Evolutionary conservation across 1,140 invertebrate genomes (phyloP).

Genomic region (Solenopsis invicta): DNA sequence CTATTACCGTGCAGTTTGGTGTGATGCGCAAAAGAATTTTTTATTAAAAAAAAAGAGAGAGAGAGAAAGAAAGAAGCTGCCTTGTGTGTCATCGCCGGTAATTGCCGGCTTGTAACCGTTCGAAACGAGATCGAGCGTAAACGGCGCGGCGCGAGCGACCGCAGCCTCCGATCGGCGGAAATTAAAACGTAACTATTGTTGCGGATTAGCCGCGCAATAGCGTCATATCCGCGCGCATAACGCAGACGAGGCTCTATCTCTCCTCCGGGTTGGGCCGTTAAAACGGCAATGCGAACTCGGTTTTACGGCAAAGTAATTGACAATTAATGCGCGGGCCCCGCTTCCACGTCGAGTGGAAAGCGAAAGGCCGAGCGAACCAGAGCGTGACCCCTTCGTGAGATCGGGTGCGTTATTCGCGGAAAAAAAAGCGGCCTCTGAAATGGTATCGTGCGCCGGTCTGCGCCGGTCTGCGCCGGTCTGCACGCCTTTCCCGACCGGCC

Average conservation of each 20-base stretch:
- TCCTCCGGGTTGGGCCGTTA: neutral
- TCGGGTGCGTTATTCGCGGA: conserved; percentile 48
- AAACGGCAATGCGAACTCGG: conserved; percentile 4
- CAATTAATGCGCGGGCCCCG: conserved; percentile 50
- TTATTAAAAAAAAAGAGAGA: neutral
- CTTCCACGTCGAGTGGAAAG: conserved; percentile 48
- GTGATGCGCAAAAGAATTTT: neutral
- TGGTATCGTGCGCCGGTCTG: conserved; percentile 12
- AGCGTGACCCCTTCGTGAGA: conserved; percentile 52
- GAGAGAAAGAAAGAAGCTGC: neutral
- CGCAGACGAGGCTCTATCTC: neutral
- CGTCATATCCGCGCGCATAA: conserved; percentile 7
- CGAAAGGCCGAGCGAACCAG: conserved; percentile 63
- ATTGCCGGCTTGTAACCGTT: conserved; percentile 10
- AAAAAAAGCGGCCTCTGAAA: conserved; percentile 41
- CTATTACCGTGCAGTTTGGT: neutral
- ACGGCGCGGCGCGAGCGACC: neutral
- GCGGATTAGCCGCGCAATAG: conserved; percentile 18
- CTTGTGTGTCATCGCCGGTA: conserved; percentile 29
- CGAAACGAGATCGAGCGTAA: conserved; percentile 6
- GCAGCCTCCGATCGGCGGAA: conserved; percentile 13
- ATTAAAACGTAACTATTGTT: conserved; percentile 55
- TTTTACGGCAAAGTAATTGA: conserved; percentile 51
- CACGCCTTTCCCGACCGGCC: conserved; percentile 42
- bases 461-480: neutral